Evolutionary conservation across 2,888 invertebrate species (phyloP), one percentile per base, ranked within the genome.

Genomic region (Drosophila nigritarsus): DNA sequence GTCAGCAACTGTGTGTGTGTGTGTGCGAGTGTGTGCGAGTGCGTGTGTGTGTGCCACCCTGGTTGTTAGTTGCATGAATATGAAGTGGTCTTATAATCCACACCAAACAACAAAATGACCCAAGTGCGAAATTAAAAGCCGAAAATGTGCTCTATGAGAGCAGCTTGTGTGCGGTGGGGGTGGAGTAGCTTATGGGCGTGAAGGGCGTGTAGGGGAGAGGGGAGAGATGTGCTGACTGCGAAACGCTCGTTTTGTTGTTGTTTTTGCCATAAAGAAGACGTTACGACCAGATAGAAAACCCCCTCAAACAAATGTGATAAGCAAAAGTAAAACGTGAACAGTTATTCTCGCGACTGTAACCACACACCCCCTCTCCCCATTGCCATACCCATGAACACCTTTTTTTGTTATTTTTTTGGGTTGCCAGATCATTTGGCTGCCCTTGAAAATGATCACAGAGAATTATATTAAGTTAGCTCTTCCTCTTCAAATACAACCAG

Each of bases 31-130:
- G 74, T 54, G 62, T 32, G 58, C 38, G 53, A 65, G 70, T 72
- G 68, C 67, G 30, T 36, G 73, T 56, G 61, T 40, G 54, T 73
- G 69, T 73, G 73, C 55, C 34, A 6, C 9, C 51, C 70, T 76
- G 80, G 87, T 90, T 90, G 91, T 90, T 89, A 86, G 89, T 90
- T 86, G 90, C 90, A 86, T 86, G 90, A 90, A 90, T 91, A 90
- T 91, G 91, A 90, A 91, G 90, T 91, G 91, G 82, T 87, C 91
- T 82, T 90, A 91, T 90, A 91, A 90, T 90, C 91, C 91, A 87
- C 91, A 87, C 91, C 90, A 88, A 88, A 82, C 90, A 83, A 82
- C 89, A 89, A 90, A 89, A 90, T 87, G 90, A 91, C 90, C 87
- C 83, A 87, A 90, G 90, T 89, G 89, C 89, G 90, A 90, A 89